phyloP scores from a whole-genome alignment of 35 echinoderm and acorn worm species.

The Patiria miniata region DNA sequence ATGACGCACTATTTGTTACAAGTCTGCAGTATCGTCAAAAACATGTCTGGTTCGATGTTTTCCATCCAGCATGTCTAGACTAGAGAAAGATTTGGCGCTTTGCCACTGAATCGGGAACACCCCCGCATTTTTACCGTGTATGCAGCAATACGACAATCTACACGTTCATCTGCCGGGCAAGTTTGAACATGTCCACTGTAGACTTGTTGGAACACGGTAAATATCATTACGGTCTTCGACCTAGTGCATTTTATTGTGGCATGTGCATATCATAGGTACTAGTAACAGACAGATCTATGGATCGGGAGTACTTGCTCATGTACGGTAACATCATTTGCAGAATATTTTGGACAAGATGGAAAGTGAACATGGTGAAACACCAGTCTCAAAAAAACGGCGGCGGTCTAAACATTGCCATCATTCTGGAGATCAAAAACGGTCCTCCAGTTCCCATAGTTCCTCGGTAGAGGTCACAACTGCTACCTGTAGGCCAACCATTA shows the following conservation, averaged over 20 bases:
- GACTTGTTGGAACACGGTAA: conserved; percentile 31
- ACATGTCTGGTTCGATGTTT: conserved; percentile 11
- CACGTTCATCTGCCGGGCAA: conserved; percentile 24
- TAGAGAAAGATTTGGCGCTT: conserved; percentile 11
- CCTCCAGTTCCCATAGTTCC: conserved; percentile 77
- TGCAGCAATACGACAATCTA: neutral
- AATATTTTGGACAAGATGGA: conserved; percentile 1
- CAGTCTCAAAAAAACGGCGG: conserved; percentile 8
- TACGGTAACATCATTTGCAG: conserved; percentile 6
- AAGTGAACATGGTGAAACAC: neutral
- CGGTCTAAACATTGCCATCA: neutral
- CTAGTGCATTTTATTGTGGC: neutral
- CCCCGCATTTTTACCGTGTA: neutral
- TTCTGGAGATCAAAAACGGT: conserved; percentile 19
- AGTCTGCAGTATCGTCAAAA: conserved; percentile 9
- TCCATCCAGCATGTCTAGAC: conserved; percentile 25
- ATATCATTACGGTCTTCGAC: conserved; percentile 28
- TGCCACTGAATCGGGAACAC: conserved; percentile 11
- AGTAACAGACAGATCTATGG: conserved; percentile 12
- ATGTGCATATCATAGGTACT: conserved; percentile 24
- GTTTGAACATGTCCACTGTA: conserved; percentile 22
- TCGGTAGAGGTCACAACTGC: conserved; percentile 34
- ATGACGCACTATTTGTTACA: conserved; percentile 25
- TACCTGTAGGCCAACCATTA: neutral
- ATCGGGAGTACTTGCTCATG: neutral